These are phyloP conservation scores for Diorhabda sublineata DNA, from an alignment of 1,140 invertebrate species.

Conservation along the genomic window DNA sequence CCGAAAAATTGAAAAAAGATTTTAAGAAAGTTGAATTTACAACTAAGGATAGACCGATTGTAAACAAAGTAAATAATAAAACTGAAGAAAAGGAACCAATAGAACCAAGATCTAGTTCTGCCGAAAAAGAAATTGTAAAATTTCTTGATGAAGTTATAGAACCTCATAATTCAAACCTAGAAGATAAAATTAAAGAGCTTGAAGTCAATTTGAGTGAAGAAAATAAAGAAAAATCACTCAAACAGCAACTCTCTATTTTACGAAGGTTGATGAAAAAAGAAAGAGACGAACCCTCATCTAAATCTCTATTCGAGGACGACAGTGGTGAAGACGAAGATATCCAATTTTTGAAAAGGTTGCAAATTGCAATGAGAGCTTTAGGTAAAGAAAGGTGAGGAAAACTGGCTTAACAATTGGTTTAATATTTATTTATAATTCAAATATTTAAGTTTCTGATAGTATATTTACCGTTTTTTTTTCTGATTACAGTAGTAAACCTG, in stretches of 20 bases:
- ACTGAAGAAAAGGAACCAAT: no score
- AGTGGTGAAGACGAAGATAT: constrained; percentile 1
- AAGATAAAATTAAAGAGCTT: constrained; percentile 19
- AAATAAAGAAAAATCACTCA: constrained; percentile 27
- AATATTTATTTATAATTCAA: no score
- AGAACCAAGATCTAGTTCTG: constrained; percentile 8
- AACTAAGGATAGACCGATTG: no score
- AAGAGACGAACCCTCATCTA: no score
- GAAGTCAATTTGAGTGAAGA: constrained; percentile 26
- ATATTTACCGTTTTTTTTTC: no score
- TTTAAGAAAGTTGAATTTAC: no score
- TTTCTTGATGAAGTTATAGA: constrained; percentile 15
- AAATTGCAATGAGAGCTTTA: constrained; percentile 26
- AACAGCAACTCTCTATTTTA: constrained; percentile 18
- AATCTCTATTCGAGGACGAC: no score
- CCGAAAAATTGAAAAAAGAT: no score
- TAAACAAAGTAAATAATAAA: no score
- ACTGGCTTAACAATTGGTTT: no score
- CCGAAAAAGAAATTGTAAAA: constrained; percentile 3
- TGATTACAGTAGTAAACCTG: no score
- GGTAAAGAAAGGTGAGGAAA: constrained; percentile 20
- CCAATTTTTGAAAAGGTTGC: constrained; percentile 5
- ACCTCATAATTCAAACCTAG: constrained; percentile 19
- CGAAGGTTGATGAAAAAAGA: not conserved
- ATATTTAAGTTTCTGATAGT: no score